A percentile compares a stretch with the other conserved stretches of the same genome.
phyloP scores from a whole-genome alignment of 2,797 vertebrate species.

The Leptodactylus fallax region DNA sequence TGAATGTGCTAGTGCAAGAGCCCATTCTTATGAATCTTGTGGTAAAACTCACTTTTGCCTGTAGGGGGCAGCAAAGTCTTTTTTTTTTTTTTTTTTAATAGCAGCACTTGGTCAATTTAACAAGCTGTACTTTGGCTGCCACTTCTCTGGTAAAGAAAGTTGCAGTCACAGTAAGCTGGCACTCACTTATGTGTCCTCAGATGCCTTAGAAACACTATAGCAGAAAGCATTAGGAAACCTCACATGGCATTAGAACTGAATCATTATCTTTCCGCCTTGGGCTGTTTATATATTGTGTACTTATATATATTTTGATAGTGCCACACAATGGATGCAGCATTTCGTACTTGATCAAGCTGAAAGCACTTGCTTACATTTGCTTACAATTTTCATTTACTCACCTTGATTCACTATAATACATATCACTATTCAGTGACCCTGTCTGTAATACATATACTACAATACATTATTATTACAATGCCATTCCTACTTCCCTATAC shows the following conservation, averaged over 20 bases:
- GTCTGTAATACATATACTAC: neutral
- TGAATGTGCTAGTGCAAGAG: too few relatives aligned
- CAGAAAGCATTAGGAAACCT: conserved; percentile 24
- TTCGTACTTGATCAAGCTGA: neutral
- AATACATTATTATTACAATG: neutral
- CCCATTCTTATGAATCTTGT: neutral
- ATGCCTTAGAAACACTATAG: conserved; percentile 40
- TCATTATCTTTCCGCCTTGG: conserved; percentile 20
- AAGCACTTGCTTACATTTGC: neutral
- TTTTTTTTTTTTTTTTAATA: conserved; percentile 1
- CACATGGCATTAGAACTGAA: conserved; percentile 7
- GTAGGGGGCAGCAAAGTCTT: conserved; percentile 33
- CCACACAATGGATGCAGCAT: conserved; percentile 17
- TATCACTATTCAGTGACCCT: neutral
- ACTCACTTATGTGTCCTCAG: conserved; percentile 30
- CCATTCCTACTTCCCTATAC: neutral
- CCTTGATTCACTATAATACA: neutral
- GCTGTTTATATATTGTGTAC: neutral
- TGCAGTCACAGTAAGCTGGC: conserved; percentile 52
- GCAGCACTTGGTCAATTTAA: conserved; percentile 4
- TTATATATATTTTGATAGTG: neutral
- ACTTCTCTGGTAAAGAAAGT: conserved; percentile 13
- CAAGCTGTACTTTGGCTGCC: conserved; percentile 48
- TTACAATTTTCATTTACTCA: neutral
- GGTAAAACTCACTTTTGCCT: neutral